These are phyloP conservation scores for Octodon degus DNA, from an alignment of 2,113 vertebrate genomes.

Conservation along the genomic window DNA sequence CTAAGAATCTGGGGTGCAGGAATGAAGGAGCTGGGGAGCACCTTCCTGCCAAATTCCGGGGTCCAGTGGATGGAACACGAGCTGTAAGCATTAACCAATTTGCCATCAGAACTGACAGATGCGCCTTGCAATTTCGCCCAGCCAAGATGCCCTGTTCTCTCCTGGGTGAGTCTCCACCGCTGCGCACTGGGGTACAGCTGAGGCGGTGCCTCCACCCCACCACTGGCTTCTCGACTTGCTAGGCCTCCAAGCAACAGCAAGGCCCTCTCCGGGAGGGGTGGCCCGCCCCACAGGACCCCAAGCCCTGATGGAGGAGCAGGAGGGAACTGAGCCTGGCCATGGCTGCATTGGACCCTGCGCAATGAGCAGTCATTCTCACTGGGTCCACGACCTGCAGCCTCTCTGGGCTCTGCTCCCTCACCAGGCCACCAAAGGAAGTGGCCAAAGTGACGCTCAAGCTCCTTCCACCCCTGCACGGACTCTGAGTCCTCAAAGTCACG, in stretches of 20 bases:
- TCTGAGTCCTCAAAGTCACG: background rate
- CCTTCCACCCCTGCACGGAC: background rate
- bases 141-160: slow-evolving; percentile 80
- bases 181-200: slow-evolving; percentile 32
- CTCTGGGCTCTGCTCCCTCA: background rate
- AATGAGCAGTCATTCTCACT: rapidly evolving
- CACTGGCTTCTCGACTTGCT: rapidly evolving
- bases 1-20: background rate
- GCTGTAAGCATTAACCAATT: slow-evolving; percentile 62
- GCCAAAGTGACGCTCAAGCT: rapidly evolving
- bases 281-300: background rate
- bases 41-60: slow-evolving; percentile 62
- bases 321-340: background rate
- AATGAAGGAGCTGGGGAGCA: background rate
- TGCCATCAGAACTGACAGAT: slow-evolving; percentile 75
- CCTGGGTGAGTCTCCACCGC: slow-evolving; percentile 72
- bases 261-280: background rate
- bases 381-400: rapidly evolving
- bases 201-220: slow-evolving; percentile 60
- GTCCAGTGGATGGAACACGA: slow-evolving; percentile 51
- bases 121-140: slow-evolving; percentile 75
- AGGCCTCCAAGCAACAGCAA: background rate
- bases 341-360: too few species aligned
- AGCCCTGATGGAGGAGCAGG: rapidly evolving
- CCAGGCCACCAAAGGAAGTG: background rate